Base-by-base conservation (phyloP, 2,113 vertebrate genomes). In the Proterorhinus semilunaris region DNA sequence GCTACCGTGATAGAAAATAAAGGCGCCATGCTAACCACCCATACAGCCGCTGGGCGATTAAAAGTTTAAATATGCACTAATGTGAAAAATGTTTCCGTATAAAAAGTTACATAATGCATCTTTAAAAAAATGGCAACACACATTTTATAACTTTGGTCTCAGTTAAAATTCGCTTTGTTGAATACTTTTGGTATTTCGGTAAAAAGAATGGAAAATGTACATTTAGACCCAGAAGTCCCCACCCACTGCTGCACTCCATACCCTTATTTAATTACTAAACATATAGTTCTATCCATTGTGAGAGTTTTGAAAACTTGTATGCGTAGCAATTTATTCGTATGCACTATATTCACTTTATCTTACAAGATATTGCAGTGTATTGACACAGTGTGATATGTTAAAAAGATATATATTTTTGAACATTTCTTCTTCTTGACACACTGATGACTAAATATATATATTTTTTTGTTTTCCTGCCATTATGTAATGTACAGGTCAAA, bases 331-430 rank as follows among this genome's bases (percentile, higher is more conserved):
- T 81, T 74, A 80, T 88, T 86, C 63, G 80, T 77, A 91, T 84
- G 92, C 92, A 93, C 90, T 92, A 86, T 90, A 92, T 87, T 87
- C 91, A 92, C 89, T 89, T 92, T 91, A 90, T 85, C 79, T 86
- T 83, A 80, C 80, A 70, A 84, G 87, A 87, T 86, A 86, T 82
- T 84, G 86, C 66, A 74, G 16, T 73, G 66, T 78, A 69, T 82
- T 87, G 83, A 85, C 69, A 76, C 78, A 78, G 75, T 82, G 85
- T 66, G 74, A 83, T 86, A 86, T 87, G 76, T 78, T 71, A 83
- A 78, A 86, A 62, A 83, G 51, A 84, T 76, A 71, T 88, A 70
- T 88, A 78, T 87, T 94, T 93, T 91, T 92, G 91, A 92, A 93
- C 93, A 84, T 92, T 90, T 92, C 88, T 91, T 85, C 59, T 68